Percentiles rank a stretch among this genome's conserved stretches.
Evolutionary conservation across 2,797 vertebrate species (phyloP).

Genomic region (Choloepus didactylus): DNA sequence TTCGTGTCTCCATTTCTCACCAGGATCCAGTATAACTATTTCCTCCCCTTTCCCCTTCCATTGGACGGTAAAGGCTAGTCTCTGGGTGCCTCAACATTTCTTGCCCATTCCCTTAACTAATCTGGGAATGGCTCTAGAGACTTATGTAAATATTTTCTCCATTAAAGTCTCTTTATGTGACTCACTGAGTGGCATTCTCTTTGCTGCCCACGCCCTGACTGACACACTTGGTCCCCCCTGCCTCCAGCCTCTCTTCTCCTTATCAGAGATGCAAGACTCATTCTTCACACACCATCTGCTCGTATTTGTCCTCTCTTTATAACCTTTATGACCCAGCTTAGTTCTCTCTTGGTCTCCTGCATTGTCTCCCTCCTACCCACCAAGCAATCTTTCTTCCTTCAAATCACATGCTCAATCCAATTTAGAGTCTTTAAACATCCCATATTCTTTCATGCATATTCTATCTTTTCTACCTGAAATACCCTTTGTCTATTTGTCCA

Average conservation of each 20-base stretch:
- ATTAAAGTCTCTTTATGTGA: background rate
- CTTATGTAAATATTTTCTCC: background rate
- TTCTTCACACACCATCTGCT: background rate
- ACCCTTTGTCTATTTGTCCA: background rate
- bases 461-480: slow-evolving; percentile 34
- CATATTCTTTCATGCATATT: background rate
- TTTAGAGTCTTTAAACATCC: background rate
- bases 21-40: background rate
- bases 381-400: background rate
- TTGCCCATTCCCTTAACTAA: background rate
- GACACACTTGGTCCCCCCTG: background rate
- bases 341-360: background rate
- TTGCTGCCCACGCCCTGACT: background rate
- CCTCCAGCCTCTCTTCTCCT: background rate
- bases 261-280: background rate
- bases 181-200: background rate
- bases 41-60: background rate
- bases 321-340: background rate
- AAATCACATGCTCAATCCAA: background rate
- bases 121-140: background rate
- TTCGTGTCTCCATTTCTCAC: background rate
- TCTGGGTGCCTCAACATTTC: background rate
- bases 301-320: background rate
- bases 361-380: background rate
- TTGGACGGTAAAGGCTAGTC: background rate